Percentiles rank a stretch among this genome's conserved stretches.
These are phyloP conservation scores for Seriola dumerili DNA, from an alignment of 2,113 vertebrate genomes.

Conservation along the genomic window DNA sequence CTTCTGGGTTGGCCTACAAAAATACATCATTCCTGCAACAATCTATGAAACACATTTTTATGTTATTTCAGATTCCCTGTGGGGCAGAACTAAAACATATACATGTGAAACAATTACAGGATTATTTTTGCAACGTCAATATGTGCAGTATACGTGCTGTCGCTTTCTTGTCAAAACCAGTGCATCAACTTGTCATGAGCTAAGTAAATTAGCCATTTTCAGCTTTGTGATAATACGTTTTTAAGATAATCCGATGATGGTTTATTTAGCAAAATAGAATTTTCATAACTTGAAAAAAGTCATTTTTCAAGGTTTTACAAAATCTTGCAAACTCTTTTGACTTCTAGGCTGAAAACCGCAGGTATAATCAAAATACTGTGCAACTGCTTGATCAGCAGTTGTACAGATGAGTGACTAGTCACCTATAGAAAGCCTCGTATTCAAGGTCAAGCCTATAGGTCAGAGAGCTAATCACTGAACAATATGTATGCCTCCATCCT, in stretches of 20 bases:
- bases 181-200: too few species aligned
- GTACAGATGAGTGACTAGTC: neutral
- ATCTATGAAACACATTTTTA: too few species aligned
- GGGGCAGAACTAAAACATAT: neutral
- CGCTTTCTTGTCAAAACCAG: too few species aligned
- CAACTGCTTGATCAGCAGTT: neutral
- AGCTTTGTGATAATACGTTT: neutral
- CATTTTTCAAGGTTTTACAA: neutral
- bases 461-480: constrained; percentile 31
- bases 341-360: neutral
- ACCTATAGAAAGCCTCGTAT: neutral
- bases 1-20: too few species aligned
- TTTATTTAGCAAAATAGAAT: neutral
- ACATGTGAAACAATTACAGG: neutral
- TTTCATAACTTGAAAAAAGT: neutral
- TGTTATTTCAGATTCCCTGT: neutral
- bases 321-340: neutral
- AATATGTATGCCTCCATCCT: constrained; percentile 9
- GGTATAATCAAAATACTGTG: neutral
- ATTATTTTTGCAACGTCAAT: neutral
- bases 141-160: too few species aligned
- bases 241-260: neutral
- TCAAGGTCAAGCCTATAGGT: constrained; percentile 36
- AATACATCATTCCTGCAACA: too few species aligned
- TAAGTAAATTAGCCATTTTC: neutral